Evolutionary conservation across 2,888 invertebrate species (phyloP), one percentile per base, ranked within the genome.

Genomic region (Drosophila cognata): DNA sequence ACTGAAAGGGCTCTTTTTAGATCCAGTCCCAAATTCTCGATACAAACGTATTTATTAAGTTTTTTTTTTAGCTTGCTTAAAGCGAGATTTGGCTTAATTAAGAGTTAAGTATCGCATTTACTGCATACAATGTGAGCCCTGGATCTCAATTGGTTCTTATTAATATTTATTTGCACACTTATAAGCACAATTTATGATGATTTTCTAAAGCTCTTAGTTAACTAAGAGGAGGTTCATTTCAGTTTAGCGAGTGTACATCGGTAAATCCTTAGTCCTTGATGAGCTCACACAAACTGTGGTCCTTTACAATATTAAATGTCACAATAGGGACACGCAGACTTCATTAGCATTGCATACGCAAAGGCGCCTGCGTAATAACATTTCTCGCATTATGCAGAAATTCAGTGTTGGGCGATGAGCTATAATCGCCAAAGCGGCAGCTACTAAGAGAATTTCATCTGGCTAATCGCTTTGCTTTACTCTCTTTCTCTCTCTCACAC

Each of bases 401-500:
- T 50, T 48, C 21, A 67, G 16, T 55, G 25, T 46, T 58, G 18
- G 25, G 43, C 57, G 55, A 48, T 58, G 33, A 25, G 33, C 46
- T 55, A 48, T 41, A 48, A 52, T 66, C 46, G 52, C 66, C 31
- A 48, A 48, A 53, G 36, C 46, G 29, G 25, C 66, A 35, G 29
- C 33, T 46, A 48, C 55, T 73, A 51, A 53, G 53, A 53, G 65
- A 41, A 73, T 59, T 60, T 56, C 38, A 46, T 25, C 43, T 29
- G 21, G 46, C 38, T 63, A 74, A 69, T 70, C 58, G 50, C 50
- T 21, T 74, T 52, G 57, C 5, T 28, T 36, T 16, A 25, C 21
- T 46, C 33, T 43, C 50, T 18, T 33, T 18, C 29, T 25, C 10
- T 4, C 31, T 33, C 21, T 29, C 16, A 8, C 18, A 3, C n/a